Percentiles rank a stretch among this genome's conserved stretches.
Evolutionary conservation across 2,888 invertebrate genomes (phyloP).

Genomic region (Liodrosophila aerea): DNA sequence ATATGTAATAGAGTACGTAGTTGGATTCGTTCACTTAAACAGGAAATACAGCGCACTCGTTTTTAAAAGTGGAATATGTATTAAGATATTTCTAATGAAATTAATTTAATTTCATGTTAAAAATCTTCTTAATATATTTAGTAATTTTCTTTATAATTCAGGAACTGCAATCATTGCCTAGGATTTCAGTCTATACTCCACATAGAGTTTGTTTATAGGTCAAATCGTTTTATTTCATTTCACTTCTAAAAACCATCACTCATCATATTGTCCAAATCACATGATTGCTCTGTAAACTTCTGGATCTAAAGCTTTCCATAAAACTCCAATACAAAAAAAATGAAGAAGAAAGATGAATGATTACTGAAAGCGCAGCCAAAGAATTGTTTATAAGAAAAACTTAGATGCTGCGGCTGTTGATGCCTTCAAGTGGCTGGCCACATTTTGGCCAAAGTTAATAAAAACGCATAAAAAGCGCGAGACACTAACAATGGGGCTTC

Average conservation of each 20-base stretch:
- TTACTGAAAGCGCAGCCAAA: constrained; percentile 42
- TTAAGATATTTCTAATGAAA: too few relatives aligned
- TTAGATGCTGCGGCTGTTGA: constrained; percentile 45
- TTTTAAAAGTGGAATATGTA: too few relatives aligned
- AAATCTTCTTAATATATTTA: too few relatives aligned
- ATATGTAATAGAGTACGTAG: too few relatives aligned
- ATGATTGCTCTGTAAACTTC: constrained; percentile 10
- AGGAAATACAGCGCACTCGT: too few relatives aligned
- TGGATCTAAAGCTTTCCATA: constrained; percentile 39
- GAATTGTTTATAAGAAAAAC: constrained; percentile 59
- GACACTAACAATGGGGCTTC: constrained; percentile 65
- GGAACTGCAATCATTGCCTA: neutral
- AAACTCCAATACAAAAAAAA: neutral
- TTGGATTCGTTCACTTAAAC: too few relatives aligned
- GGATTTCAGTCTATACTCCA: neutral
- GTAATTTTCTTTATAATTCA: too few relatives aligned
- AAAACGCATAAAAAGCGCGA: constrained; percentile 68
- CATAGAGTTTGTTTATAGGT: constrained; percentile 56
- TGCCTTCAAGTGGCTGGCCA: constrained; percentile 72
- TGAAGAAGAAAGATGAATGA: constrained; percentile 73
- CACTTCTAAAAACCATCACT: constrained; percentile 48
- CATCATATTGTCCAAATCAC: constrained; percentile 66
- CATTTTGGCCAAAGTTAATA: constrained; percentile 77
- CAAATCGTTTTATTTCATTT: constrained; percentile 30
- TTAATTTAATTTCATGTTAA: too few relatives aligned